Percentiles rank a stretch among this genome's conserved stretches.
Conservation (phyloP, 2,113 vertebrate genomes). For the Chloropsis hardwickii region DNA sequence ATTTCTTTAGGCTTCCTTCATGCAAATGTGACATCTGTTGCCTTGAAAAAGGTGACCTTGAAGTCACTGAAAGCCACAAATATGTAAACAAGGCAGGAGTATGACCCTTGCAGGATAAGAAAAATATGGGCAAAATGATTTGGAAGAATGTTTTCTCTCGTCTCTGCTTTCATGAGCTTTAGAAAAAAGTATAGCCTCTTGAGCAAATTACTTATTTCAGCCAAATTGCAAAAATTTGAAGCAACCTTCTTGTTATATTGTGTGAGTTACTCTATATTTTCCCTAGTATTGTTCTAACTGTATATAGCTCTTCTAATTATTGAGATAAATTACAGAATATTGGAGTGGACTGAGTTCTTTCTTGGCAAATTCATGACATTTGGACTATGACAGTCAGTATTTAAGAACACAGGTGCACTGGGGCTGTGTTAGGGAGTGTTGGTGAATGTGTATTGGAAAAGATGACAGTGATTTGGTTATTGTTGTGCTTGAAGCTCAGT, state of each 20-base stretch:
- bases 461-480: neutral
- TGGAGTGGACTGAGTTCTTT: neutral
- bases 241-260: neutral
- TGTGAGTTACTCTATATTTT: neutral
- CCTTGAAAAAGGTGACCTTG: neutral
- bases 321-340: neutral
- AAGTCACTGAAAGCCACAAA: neutral
- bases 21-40: slow-evolving; percentile 3
- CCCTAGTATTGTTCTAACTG: neutral
- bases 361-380: neutral
- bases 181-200: neutral
- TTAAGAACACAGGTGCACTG: neutral
- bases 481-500: neutral
- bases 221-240: neutral
- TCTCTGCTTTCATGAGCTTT: neutral
- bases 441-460: neutral
- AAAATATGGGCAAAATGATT: neutral
- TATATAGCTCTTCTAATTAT: neutral
- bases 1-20: slow-evolving; percentile 21
- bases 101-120: neutral
- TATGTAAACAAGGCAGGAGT: neutral
- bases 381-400: neutral
- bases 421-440: neutral
- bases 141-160: neutral
- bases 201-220: neutral